Evolutionary conservation across 2,797 vertebrate species (phyloP).

Genomic region (Bovichtus diacanthus): DNA sequence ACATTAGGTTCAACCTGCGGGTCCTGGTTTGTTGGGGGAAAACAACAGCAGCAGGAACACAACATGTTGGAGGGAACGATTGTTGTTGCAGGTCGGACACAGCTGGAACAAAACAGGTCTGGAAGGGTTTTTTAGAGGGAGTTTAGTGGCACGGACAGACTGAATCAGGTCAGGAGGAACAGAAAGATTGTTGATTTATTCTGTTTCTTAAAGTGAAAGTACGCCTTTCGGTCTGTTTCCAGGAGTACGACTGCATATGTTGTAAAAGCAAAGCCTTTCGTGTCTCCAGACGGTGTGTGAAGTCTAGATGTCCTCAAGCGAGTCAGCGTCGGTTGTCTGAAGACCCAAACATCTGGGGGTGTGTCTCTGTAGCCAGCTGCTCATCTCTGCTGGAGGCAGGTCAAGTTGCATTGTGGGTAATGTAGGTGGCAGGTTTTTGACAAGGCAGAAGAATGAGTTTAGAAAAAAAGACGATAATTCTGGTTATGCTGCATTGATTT

Average conservation of each 20-base stretch:
- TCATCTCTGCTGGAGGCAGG: too few species aligned
- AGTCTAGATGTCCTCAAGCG: background rate
- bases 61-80: background rate
- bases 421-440: too few species aligned
- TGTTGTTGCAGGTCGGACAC: background rate
- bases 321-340: too few species aligned
- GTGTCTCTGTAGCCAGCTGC: too few species aligned
- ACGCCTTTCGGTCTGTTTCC: background rate
- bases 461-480: too few species aligned
- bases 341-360: too few species aligned
- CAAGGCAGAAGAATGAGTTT: too few species aligned
- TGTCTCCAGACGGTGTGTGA: background rate
- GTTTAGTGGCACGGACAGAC: background rate
- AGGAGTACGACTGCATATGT: too few species aligned
- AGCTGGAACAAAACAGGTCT: constrained; percentile 8
- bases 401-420: too few species aligned
- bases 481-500: too few species aligned
- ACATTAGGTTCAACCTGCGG: constrained; percentile 22
- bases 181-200: background rate
- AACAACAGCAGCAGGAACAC: background rate
- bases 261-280: background rate
- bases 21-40: constrained; percentile 8
- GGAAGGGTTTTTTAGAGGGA: constrained; percentile 3
- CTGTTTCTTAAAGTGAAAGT: background rate
- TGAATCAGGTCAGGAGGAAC: constrained; percentile 16